Base-by-base conservation (phyloP, 2,113 vertebrate genomes). In the Galbula dea region DNA sequence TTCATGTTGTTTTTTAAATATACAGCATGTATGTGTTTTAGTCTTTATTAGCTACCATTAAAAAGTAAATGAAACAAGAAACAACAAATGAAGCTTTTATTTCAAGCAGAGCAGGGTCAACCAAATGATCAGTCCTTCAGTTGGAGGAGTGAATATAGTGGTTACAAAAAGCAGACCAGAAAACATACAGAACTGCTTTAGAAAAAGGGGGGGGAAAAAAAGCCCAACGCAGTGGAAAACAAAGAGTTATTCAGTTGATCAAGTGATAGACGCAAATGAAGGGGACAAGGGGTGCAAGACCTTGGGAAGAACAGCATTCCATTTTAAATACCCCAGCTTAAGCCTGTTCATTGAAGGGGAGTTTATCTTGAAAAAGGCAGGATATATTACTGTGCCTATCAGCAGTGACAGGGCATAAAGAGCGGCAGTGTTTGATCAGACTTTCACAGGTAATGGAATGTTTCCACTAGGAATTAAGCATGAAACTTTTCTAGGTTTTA, bases 381-480 rank as follows among this genome's bases (percentile, higher is more conserved):
- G 30, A 86, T 95, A 51, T 96, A 94, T 96, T 90, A 91, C 96
- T 79, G 43, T 65, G 79, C 52, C 45, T 61, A 48, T 81, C 57
- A 68, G 34, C 67, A 91, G 80, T 58, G 87, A 65, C 71, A 34
- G 90, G 63, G 61, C 93, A 96, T 96, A 96, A 96, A 94, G 41
- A 89, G 79, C 86, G 94, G 74, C 83, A 37, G 91, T 94, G 84
- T 96, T 95, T 94, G 96, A 94, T 97, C 92, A 77, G 79, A 43
- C 49, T 90, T 94, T 72, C 86, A 29, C 62, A 54, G 89, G 93
- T 94, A 89, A 87, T 89, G 55, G 88, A 83, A 93, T 87, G 95
- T 96, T 96, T 96, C 97, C 95, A 91, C 63, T 75, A 96, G 96
- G 94, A 94, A 95, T 92, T 92, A 90, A 74, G 45, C 66, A 49